Base-by-base conservation (phyloP, 2,888 invertebrate species). In the Dynastes grantii region DNA sequence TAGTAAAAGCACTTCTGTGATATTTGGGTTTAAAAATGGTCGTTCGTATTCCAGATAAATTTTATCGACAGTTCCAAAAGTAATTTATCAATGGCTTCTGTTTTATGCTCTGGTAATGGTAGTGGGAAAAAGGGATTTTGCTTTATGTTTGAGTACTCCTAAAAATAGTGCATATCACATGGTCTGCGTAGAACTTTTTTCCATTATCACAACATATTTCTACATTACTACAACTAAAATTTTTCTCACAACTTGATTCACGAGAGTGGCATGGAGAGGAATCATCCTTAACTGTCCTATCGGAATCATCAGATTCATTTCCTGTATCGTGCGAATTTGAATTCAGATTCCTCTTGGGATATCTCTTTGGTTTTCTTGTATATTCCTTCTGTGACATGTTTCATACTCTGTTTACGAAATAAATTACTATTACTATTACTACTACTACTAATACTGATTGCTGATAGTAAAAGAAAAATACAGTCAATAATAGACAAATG, bases 61-160 rank as follows among this genome's bases (percentile, higher is more conserved):
- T 91, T 98, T 98, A 90, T 98, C 95, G 77, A 98, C 98, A 73
- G 96, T 95, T 82, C 97, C 97, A 90, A 96, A 87, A 96, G 92
- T 84, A 98, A 90, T 88, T 93, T 92, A 80, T 96, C 93, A 85
- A 98, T 95, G 8, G 97, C 94, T 87, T 96, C 95, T 83, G 93
- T 88, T 90, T 97, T 98, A 85, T 95, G 94, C 80, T 93, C 92
- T 61, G 98, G 97, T 84, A 98, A 90, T 76, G 92, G 89, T 3
- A 98, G 98, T 83, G 94, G 92, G 89, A n/a, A 98, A 98, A 81
- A 98, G 88, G 32, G 90, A 91, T 83, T 90, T 88, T 81, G 92
- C 93, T 84, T 92, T 92, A 76, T 94, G 92, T 90, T 98, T 97
- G 71, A 98, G 91, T 82, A 97, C 97, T 83, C 97, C 84, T 87